These are phyloP conservation scores for Trachemys scripta DNA, from an alignment of 2,113 vertebrate genomes.

Conservation along the genomic window DNA sequence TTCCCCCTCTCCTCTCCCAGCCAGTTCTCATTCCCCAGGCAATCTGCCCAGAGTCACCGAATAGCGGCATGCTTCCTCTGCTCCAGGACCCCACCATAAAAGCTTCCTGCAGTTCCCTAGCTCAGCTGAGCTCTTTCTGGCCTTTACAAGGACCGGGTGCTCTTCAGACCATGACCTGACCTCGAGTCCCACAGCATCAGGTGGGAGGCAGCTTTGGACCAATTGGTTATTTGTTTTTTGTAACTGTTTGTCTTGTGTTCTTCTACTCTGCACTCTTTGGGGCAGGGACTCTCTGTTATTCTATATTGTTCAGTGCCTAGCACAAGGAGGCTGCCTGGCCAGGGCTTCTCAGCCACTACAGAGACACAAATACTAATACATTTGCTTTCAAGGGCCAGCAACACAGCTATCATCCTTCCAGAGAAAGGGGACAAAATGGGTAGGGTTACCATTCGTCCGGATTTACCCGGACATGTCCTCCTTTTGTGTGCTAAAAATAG, in stretches of 20 bases:
- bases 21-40: not conserved
- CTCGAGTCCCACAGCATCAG: no score
- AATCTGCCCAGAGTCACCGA: not conserved
- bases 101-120: not conserved
- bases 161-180: not conserved
- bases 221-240: accelerated
- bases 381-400: not conserved
- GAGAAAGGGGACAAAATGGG: not conserved
- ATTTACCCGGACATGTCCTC: no score
- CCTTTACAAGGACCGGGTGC: not conserved
- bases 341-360: not conserved
- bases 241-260: accelerated
- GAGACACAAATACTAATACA: not conserved
- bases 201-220: not conserved
- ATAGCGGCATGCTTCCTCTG: accelerated
- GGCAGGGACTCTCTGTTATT: not conserved
- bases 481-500: no score
- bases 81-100: not conserved
- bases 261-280: not conserved
- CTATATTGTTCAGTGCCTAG: accelerated
- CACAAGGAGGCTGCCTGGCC: not conserved
- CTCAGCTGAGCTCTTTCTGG: not conserved
- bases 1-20: not conserved
- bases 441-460: no score
- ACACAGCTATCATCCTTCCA: not conserved